A percentile compares a stretch with the other conserved stretches of the same genome.
Conservation (phyloP, 1,140 invertebrate species). For the Aradophagus sp. region DNA sequence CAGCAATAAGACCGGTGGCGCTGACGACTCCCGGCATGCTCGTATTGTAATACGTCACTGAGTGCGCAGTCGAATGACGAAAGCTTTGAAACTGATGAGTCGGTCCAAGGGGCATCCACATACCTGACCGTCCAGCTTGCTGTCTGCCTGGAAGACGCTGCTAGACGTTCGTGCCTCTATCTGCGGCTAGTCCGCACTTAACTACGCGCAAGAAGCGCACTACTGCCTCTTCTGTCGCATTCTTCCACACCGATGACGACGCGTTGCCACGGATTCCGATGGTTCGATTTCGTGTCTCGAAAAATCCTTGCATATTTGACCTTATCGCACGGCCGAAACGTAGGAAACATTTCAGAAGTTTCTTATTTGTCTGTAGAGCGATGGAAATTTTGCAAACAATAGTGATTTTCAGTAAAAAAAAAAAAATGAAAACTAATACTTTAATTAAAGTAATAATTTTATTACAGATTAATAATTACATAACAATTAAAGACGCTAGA, state of each 20-base stretch:
- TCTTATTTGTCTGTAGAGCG: too few relatives aligned
- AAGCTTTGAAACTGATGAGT: slow-evolving; percentile 35
- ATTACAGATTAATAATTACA: neutral
- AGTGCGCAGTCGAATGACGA: slow-evolving; percentile 40
- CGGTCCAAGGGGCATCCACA: slow-evolving; percentile 26
- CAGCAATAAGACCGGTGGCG: slow-evolving; percentile 70
- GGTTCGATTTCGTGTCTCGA: slow-evolving; percentile 60
- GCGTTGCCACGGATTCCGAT: slow-evolving; percentile 64
- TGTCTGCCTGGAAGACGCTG: slow-evolving; percentile 42
- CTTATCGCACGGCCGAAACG: neutral
- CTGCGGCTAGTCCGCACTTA: too few relatives aligned
- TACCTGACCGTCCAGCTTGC: slow-evolving; percentile 31
- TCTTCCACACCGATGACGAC: slow-evolving; percentile 29
- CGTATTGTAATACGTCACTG: slow-evolving; percentile 42
- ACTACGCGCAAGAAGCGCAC: too few relatives aligned
- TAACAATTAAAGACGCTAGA: neutral
- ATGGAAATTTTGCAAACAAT: too few relatives aligned
- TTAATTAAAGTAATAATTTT: neutral
- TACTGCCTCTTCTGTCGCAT: slow-evolving; percentile 34
- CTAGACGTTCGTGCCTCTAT: too few relatives aligned
- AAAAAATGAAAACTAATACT: too few relatives aligned
- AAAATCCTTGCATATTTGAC: slow-evolving; percentile 14
- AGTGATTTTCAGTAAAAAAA: too few relatives aligned
- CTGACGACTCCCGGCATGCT: slow-evolving; percentile 66
- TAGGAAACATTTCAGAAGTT: too few relatives aligned